These are phyloP conservation scores for Papilio helenus DNA, from an alignment of 1,140 invertebrate species.

Conservation along the genomic window DNA sequence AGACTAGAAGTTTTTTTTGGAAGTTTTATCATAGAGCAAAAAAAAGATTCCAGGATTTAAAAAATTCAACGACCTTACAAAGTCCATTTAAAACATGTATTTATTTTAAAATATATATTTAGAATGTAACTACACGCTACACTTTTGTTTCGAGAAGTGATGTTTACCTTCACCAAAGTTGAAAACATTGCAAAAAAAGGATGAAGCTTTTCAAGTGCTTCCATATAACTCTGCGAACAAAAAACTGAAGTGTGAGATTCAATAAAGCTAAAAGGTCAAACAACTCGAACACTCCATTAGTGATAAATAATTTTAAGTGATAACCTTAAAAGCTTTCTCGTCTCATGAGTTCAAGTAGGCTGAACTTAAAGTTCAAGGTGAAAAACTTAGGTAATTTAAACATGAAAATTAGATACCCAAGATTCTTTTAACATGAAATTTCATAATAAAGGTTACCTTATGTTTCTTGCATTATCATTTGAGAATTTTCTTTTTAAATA, in stretches of 20 bases:
- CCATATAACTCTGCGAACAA: conserved; percentile 60
- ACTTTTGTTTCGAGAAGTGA: neutral
- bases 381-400: conserved; percentile 33
- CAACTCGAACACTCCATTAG: conserved; percentile 59
- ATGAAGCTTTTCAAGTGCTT: conserved; percentile 51
- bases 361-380: conserved; percentile 58
- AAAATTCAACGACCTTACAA: no score
- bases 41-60: no score
- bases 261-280: conserved; percentile 46
- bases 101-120: no score
- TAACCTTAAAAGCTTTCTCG: conserved; percentile 77
- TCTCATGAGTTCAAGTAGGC: conserved; percentile 60
- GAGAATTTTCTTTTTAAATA: no score
- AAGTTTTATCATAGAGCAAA: neutral
- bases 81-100: no score
- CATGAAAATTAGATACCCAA: conserved; percentile 1
- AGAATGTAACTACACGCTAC: neutral
- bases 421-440: neutral
- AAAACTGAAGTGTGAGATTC: conserved; percentile 53
- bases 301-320: conserved; percentile 76
- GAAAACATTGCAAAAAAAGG: conserved; percentile 50
- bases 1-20: neutral
- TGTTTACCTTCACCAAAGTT: neutral
- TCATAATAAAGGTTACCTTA: neutral
- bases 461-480: no score